Percentiles rank a stretch among this genome's conserved stretches.
These are phyloP conservation scores for Morinoia aosen DNA, from an alignment of 2,888 invertebrate genomes.

Conservation along the genomic window DNA sequence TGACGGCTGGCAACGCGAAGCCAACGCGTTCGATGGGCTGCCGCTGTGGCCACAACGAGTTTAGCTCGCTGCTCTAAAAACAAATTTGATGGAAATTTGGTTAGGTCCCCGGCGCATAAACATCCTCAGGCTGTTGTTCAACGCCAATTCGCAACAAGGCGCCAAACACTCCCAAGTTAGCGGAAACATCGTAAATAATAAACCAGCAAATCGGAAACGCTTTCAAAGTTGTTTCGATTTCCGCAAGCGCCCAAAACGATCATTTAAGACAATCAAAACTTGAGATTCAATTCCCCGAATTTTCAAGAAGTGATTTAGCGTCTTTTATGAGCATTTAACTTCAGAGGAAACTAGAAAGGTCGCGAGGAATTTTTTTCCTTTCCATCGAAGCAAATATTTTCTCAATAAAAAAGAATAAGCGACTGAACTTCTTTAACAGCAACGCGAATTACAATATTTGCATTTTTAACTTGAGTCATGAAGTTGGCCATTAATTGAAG, in stretches of 20 bases:
- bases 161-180: background rate
- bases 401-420: background rate
- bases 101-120: background rate
- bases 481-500: background rate
- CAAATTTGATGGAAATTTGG: conserved; percentile 2
- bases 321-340: background rate
- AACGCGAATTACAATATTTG: background rate
- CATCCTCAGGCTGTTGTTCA: background rate
- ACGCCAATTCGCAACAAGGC: background rate
- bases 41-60: background rate
- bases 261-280: background rate
- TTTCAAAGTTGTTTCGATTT: background rate
- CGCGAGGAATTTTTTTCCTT: background rate
- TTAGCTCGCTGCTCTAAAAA: background rate
- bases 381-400: background rate
- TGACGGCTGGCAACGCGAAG: background rate
- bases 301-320: background rate
- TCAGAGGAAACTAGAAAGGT: background rate
- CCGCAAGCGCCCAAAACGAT: background rate
- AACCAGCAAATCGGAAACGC: background rate
- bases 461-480: background rate
- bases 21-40: background rate
- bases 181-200: background rate
- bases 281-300: background rate
- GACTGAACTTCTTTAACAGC: background rate